Evolutionary conservation across 1,140 invertebrate genomes (phyloP).

Genomic region (Rhizoglyphus robini): DNA sequence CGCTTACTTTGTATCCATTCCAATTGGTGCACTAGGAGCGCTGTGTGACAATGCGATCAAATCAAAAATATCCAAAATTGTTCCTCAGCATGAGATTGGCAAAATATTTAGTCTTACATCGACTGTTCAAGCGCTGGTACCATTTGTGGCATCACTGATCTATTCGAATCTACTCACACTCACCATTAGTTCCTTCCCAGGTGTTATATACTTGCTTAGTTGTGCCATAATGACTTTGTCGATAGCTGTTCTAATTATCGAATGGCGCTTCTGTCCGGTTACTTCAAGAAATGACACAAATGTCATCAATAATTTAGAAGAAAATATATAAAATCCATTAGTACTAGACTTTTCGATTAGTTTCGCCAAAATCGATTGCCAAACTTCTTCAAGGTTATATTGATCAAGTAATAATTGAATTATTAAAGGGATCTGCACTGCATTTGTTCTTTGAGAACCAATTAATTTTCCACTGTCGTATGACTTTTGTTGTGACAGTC

Average conservation of each 20-base stretch:
- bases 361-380: no score
- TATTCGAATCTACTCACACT: not conserved
- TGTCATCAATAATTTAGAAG: no score
- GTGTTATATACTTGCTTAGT: not conserved
- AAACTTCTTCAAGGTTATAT: no score
- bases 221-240: not conserved
- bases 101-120: not conserved
- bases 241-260: not conserved
- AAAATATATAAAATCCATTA: no score
- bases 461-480: no score
- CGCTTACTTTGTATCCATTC: not conserved
- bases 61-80: not conserved
- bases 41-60: not conserved
- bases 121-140: not conserved
- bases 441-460: no score
- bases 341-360: no score
- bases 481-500: no score
- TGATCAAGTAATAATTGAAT: no score
- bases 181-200: not conserved
- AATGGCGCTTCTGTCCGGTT: no score
- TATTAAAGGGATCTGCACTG: no score
- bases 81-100: constrained; percentile 3
- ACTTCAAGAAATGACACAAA: no score
- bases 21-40: not conserved
- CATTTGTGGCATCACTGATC: not conserved